A percentile compares a stretch with the other conserved stretches of the same genome.
Conservation (phyloP, 1,140 invertebrate species). For the Agrypnia vestita region DNA sequence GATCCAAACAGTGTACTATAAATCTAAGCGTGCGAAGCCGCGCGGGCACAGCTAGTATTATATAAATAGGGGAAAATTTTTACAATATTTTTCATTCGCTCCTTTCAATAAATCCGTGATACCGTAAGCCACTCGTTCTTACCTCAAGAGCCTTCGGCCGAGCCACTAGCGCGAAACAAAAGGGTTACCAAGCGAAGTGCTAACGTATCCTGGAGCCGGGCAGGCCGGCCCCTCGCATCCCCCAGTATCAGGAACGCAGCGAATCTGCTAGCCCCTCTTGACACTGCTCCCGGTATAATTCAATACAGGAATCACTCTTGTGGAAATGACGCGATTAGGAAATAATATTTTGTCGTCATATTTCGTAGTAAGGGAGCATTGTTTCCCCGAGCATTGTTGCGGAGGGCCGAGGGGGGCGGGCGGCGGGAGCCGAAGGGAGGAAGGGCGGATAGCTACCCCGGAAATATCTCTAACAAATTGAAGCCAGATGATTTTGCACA, state of each 20-base stretch:
- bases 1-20: too few species aligned
- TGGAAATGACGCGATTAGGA: constrained; percentile 61
- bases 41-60: too few species aligned
- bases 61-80: too few species aligned
- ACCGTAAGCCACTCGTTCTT: neutral
- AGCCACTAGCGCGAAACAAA: constrained; percentile 29
- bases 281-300: constrained; percentile 58
- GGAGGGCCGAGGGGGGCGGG: neutral
- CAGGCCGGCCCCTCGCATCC: neutral
- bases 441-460: neutral
- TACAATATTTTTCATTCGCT: too few species aligned
- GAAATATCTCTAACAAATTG: constrained; percentile 18
- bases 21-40: too few species aligned
- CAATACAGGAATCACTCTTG: constrained; percentile 60
- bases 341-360: constrained; percentile 62
- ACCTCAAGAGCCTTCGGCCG: neutral
- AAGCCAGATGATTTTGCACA: constrained; percentile 40
- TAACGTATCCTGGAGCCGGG: too few species aligned
- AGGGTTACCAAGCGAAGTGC: constrained; percentile 27
- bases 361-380: constrained; percentile 50
- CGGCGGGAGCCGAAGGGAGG: neutral
- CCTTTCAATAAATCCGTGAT: too few species aligned
- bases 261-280: constrained; percentile 60
- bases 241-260: constrained; percentile 49
- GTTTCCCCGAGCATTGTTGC: constrained; percentile 36